A percentile compares a stretch with the other conserved stretches of the same genome.
phyloP scores from a whole-genome alignment of 2,797 vertebrate genomes.

The Hippopotamyrus pictus region DNA sequence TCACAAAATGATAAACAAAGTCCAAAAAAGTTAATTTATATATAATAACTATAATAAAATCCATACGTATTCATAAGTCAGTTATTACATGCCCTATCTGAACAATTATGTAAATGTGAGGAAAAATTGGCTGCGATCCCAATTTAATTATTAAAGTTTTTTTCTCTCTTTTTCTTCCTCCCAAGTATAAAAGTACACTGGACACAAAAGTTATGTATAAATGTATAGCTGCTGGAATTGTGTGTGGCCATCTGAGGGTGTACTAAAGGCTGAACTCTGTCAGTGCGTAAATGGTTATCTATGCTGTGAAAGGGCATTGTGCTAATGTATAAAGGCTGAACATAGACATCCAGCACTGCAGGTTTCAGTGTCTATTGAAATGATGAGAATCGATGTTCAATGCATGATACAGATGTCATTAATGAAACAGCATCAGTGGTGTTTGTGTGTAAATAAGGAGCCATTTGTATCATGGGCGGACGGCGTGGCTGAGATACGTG shows the following conservation, averaged over 20 bases:
- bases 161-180: background rate
- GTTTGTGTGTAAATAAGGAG: background rate
- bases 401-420: background rate
- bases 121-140: background rate
- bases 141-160: background rate
- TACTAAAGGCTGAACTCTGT: background rate
- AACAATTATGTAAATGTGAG: background rate
- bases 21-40: background rate
- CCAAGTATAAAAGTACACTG: background rate
- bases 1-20: background rate
- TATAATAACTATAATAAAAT: background rate
- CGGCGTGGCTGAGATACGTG: slow-evolving; percentile 54
- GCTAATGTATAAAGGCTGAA: background rate
- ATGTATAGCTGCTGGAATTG: background rate
- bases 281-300: background rate
- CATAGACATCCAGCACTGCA: background rate
- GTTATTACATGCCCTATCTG: background rate
- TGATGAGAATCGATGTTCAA: background rate
- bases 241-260: background rate
- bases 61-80: background rate
- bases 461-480: slow-evolving; percentile 38
- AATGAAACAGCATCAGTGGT: background rate
- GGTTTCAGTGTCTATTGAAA: background rate
- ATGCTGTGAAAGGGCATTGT: background rate
- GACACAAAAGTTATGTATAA: background rate